Evolutionary conservation across 2,113 vertebrate genomes (phyloP).

Genomic region (Uropsilus gracilis): DNA sequence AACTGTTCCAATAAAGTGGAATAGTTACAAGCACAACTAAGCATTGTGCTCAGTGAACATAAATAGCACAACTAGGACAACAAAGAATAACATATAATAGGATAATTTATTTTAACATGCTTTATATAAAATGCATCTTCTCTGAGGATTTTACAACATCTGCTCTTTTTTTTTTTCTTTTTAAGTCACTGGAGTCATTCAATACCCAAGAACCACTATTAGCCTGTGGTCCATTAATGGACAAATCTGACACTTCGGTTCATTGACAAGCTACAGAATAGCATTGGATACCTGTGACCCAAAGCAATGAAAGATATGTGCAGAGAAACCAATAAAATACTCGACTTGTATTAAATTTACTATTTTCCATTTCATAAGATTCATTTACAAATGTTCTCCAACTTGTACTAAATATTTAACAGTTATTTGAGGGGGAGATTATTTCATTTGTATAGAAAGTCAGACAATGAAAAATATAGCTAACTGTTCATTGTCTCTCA

Average conservation of each 20-base stretch:
- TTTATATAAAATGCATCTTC: conserved; percentile 37
- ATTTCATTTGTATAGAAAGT: not conserved
- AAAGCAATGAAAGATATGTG: not conserved
- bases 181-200: not conserved
- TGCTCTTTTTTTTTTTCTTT: conserved; percentile 43
- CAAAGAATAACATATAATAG: conserved; percentile 18
- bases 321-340: conserved; percentile 46
- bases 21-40: conserved; percentile 60
- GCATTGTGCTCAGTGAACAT: conserved; percentile 31
- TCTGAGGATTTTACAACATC: conserved; percentile 41
- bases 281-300: not conserved
- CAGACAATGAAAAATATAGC: not conserved
- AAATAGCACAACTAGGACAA: conserved; percentile 40
- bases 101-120: conserved; percentile 45
- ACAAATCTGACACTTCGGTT: not conserved
- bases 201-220: not conserved
- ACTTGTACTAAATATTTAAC: not conserved
- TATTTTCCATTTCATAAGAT: not conserved
- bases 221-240: not conserved
- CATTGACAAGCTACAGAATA: not conserved
- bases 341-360: not conserved
- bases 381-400: conserved; percentile 15
- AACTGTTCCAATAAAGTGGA: conserved; percentile 38
- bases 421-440: not conserved
- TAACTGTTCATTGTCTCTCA: not conserved